A percentile compares a stretch with the other conserved stretches of the same genome.
These are phyloP conservation scores for Pseudomyrmex pallidus DNA, from an alignment of 1,140 invertebrate genomes.

Conservation along the genomic window DNA sequence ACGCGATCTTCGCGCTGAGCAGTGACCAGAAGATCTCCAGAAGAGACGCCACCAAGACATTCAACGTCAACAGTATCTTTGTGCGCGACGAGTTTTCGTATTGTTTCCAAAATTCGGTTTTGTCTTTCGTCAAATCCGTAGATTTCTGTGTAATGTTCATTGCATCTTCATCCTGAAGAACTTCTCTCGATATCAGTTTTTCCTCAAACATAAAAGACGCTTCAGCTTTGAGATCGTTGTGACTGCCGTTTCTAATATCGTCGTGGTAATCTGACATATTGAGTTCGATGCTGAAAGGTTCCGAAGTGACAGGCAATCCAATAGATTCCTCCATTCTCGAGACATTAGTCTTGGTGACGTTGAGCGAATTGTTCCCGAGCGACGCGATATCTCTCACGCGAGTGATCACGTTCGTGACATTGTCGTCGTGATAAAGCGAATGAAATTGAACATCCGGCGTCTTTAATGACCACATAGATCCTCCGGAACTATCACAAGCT, in stretches of 20 bases:
- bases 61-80: constrained; percentile 84
- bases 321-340: not conserved
- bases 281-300: not conserved
- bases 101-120: constrained; percentile 41
- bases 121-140: constrained; percentile 7
- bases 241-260: not conserved
- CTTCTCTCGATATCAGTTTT: constrained; percentile 3
- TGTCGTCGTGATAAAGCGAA: not conserved
- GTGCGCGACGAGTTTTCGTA: constrained; percentile 7
- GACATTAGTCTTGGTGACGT: not conserved
- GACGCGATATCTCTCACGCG: not conserved
- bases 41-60: constrained; percentile 87
- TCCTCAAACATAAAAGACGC: constrained; percentile 11
- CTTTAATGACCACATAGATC: constrained; percentile 56
- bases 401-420: not conserved
- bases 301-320: not conserved
- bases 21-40: constrained; percentile 87
- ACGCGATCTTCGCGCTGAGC: constrained; percentile 86
- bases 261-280: not conserved
- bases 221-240: constrained; percentile 1
- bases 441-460: constrained; percentile 36
- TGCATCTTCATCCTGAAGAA: not conserved
- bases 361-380: not conserved
- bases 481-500: constrained; percentile 2
- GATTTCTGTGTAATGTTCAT: constrained; percentile 39